Evolutionary conservation across 2,888 invertebrate genomes (phyloP), one percentile per base, ranked within the genome.

Genomic region (Drosophila buzzatii): DNA sequence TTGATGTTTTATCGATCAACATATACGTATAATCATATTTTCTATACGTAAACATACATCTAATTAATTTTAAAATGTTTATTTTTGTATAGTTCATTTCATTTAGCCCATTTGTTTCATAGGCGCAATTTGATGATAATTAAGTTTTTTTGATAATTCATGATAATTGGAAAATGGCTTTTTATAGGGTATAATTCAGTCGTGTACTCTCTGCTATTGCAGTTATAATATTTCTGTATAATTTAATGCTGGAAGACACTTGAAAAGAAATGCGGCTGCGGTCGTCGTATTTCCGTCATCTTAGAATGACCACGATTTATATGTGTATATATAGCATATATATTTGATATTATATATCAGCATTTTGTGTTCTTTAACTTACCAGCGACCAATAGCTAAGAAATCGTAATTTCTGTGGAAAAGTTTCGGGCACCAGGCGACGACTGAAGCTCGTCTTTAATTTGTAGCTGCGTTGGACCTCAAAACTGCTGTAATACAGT

Each of bases 341-440:
- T 56, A 16, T 23, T 44, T 37, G 0, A 52, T 53, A 33, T 42
- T 27, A 55, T 39, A 51, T 52, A 41, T n/a, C 14, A 10, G 18
- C 16, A 16, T 33, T 12, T 18, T 51, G 18, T 62, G 18, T 4
- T 35, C 51, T 51, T 51, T 18, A 49, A 93, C 94, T 94, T 91
- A 94, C 94, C 93, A 94, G 90, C 81, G 93, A 93, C 94, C 94
- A 94, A 82, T 94, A 93, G 37, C 94, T 94, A 63, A 94, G 90
- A 82, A 92, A 94, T 77, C 93, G 92, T 27, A 92, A 47, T 64
- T 93, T 93, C 53, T 93, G 93, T 31, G 91, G 90, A 53, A 92
- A 90, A 55, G 92, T 91, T 69, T 91, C 91, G 27, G 92, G 92
- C 23, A 93, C 85, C 69, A 94, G 70, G 27, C 82, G 85, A 9